phyloP scores from a whole-genome alignment of 2,113 vertebrate genomes.

The Phylloscopus whistleri region DNA sequence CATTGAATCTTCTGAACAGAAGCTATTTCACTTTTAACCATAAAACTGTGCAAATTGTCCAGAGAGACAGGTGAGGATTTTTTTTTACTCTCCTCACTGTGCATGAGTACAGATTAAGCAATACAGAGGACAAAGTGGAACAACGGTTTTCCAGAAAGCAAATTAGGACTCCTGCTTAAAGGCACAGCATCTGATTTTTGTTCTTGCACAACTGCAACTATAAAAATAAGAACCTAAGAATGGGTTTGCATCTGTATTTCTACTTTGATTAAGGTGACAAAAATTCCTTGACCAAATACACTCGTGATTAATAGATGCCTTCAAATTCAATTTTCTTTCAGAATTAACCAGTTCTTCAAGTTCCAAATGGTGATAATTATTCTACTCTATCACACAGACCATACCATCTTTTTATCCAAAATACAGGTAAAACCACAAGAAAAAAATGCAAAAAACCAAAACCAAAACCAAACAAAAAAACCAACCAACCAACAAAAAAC shows the following conservation, averaged over 20 bases:
- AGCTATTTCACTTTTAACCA: not conserved
- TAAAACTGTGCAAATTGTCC: constrained; percentile 42
- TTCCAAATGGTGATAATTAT: not conserved
- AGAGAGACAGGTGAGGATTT: not conserved
- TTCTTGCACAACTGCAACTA: not conserved
- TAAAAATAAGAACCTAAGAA: not conserved
- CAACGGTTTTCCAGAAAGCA: constrained; percentile 36
- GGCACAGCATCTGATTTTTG: not conserved
- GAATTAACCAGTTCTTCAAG: not conserved
- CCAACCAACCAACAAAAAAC: too few species aligned
- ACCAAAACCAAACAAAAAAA: too few species aligned
- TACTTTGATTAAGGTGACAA: not conserved
- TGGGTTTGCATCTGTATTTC: not conserved
- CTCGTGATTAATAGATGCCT: not conserved
- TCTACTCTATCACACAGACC: not conserved
- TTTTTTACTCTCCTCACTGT: not conserved
- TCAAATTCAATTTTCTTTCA: not conserved
- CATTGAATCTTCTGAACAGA: not conserved
- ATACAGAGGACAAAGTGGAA: constrained; percentile 36
- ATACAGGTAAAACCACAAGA: not conserved
- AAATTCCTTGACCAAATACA: not conserved
- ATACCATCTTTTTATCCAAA: not conserved
- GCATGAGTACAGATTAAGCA: constrained; percentile 35
- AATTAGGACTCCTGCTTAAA: constrained; percentile 61
- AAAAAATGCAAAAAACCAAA: not conserved